A percentile compares a stretch with the other conserved stretches of the same genome.
These are phyloP conservation scores for Muscina levida DNA, from an alignment of 2,888 invertebrate genomes.

Conservation along the genomic window DNA sequence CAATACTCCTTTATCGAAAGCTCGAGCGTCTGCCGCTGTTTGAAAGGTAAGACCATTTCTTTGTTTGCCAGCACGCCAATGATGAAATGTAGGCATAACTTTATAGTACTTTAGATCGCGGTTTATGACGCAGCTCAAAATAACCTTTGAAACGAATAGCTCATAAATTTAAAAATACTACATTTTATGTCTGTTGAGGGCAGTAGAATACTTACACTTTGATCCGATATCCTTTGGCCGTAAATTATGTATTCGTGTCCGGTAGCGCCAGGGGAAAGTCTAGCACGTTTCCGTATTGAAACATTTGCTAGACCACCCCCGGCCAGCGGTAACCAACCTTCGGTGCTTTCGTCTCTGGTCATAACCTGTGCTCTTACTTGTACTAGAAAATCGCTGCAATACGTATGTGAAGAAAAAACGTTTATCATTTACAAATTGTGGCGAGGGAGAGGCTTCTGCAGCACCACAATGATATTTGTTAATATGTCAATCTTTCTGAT, in stretches of 20 bases:
- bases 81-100: conserved; percentile 99
- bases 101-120: conserved; percentile 98
- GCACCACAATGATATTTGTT: not conserved
- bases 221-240: conserved; percentile 95
- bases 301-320: conserved; percentile 97
- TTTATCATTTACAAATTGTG: conserved; percentile 16
- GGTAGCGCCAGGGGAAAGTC: conserved; percentile 80
- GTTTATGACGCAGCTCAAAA: conserved; percentile 95
- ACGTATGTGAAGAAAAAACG: conserved; percentile 61
- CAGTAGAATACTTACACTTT: conserved; percentile 85
- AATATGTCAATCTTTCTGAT: not conserved
- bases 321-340: conserved; percentile 96
- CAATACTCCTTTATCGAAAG: conserved; percentile 95
- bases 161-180: conserved; percentile 16
- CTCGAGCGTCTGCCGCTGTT: conserved; percentile 95
- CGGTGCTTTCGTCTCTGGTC: conserved; percentile 98
- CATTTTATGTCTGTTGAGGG: too few species aligned
- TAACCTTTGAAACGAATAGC: conserved; percentile 85
- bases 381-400: conserved; percentile 94
- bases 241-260: conserved; percentile 95
- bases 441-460: conserved; percentile 6
- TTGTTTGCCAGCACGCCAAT: conserved; percentile 97
- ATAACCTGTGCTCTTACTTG: conserved; percentile 99
- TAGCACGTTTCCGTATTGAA: conserved; percentile 90
- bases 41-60: conserved; percentile 97